These are phyloP conservation scores for Zaprionus obscuricornis DNA, from an alignment of 2,888 invertebrate species.

Conservation along the genomic window DNA sequence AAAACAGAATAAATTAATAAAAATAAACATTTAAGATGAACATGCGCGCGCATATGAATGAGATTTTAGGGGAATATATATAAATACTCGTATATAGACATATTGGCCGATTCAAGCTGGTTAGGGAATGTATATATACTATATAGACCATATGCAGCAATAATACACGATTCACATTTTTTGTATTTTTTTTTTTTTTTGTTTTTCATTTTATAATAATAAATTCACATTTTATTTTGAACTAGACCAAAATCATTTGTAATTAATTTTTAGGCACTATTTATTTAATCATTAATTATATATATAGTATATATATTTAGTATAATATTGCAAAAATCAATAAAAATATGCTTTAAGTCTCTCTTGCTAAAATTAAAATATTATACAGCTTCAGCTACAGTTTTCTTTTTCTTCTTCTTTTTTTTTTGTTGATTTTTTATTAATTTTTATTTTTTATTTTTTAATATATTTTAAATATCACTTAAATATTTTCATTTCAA, in stretches of 20 bases:
- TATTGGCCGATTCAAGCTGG: too few relatives aligned
- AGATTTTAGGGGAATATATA: too few relatives aligned
- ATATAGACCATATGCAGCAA: too few relatives aligned
- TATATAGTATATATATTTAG: constrained; percentile 39
- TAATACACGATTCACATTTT: constrained; percentile 67
- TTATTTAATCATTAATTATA: constrained; percentile 37
- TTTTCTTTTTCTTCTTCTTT: constrained; percentile 12
- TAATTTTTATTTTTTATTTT: constrained; percentile 28
- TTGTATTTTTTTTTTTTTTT: too few relatives aligned
- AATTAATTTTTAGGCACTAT: constrained; percentile 36
- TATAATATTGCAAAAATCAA: constrained; percentile 67
- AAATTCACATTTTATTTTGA: constrained; percentile 62
- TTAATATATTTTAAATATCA: constrained; percentile 64
- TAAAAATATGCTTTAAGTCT: constrained; percentile 67
- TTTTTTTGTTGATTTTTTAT: constrained; percentile 22
- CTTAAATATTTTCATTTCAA: constrained; percentile 65
- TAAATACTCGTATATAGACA: too few relatives aligned
- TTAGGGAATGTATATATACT: too few relatives aligned
- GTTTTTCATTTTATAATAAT: too few relatives aligned
- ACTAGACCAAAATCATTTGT: constrained; percentile 35
- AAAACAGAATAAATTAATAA: constrained; percentile 21
- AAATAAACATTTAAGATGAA: constrained; percentile 29
- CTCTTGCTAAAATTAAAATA: constrained; percentile 63
- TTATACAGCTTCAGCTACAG: constrained; percentile 63
- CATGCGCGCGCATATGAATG: constrained; percentile 51